Conservation (phyloP, 2,113 vertebrate genomes). For the Cygnus atratus region DNA sequence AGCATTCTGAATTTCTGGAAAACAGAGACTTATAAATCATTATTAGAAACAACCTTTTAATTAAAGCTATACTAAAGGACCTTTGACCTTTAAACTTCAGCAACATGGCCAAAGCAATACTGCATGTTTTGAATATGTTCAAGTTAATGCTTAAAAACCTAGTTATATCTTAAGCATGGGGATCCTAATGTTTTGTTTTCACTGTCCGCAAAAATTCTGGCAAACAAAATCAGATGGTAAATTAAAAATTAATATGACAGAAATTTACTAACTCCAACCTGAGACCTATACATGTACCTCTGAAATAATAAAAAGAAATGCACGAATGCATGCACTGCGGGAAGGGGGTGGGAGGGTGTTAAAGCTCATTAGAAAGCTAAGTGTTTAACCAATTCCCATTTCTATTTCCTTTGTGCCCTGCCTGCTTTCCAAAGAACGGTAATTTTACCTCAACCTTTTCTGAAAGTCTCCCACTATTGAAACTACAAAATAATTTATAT, state of each 20-base stretch:
- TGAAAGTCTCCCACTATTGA: neutral
- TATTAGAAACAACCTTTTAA: neutral
- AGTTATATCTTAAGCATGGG: neutral
- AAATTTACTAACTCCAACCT: neutral
- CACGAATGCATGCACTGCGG: too few species aligned
- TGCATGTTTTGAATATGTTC: neutral
- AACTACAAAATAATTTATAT: neutral
- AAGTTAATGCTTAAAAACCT: neutral
- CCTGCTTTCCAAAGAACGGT: neutral
- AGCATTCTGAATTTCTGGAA: neutral
- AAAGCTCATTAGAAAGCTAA: neutral
- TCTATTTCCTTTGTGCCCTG: neutral
- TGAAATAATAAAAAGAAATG: neutral
- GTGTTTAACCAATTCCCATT: neutral
- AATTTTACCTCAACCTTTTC: neutral
- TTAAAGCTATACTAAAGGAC: neutral
- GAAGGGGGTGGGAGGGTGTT: too few species aligned
- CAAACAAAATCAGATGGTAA: neutral
- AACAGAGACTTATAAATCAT: neutral
- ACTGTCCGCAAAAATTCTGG: neutral
- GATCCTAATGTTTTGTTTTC: neutral
- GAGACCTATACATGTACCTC: neutral
- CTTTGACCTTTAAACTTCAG: neutral
- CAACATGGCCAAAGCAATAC: neutral
- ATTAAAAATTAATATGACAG: neutral